These are phyloP conservation scores for Myotis findleyi DNA, from an alignment of 2,797 vertebrate genomes.

Conservation along the genomic window DNA sequence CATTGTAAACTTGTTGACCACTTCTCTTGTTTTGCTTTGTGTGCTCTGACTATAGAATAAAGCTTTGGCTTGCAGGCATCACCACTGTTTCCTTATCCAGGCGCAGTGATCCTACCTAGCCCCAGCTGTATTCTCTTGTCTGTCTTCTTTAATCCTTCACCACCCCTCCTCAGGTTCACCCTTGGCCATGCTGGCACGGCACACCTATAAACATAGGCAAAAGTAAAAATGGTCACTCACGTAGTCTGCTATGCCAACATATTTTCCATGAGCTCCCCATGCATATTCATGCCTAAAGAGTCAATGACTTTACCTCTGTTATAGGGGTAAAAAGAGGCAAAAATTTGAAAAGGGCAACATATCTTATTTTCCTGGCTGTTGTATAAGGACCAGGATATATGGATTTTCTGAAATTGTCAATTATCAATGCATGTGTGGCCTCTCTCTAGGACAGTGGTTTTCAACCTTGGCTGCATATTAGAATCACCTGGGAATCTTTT, in stretches of 20 bases:
- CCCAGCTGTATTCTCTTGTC: too few species aligned
- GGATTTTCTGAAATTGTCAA: neutral
- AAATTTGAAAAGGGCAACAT: neutral
- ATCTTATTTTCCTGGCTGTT: neutral
- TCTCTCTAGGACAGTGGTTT: neutral
- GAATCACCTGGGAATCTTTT: too few species aligned
- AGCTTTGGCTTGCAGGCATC: too few species aligned
- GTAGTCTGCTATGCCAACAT: constrained; percentile 34
- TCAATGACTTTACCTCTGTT: neutral
- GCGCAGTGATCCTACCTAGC: too few species aligned
- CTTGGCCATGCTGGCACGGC: too few species aligned
- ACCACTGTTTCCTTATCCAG: too few species aligned
- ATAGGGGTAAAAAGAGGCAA: neutral
- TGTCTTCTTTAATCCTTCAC: too few species aligned
- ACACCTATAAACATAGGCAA: constrained; percentile 15
- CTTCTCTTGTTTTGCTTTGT: too few species aligned
- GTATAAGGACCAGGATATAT: neutral
- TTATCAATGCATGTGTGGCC: neutral
- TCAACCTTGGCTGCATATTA: too few species aligned
- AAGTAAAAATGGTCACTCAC: neutral
- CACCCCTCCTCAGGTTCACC: too few species aligned
- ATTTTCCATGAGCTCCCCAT: constrained; percentile 17
- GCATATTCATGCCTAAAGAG: neutral
- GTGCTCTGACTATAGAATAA: too few species aligned
- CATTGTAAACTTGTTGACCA: too few species aligned